Percentiles rank a stretch among this genome's conserved stretches.
These are phyloP conservation scores for Phaethornis superciliosus DNA, from an alignment of 2,113 vertebrate genomes.

Conservation along the genomic window DNA sequence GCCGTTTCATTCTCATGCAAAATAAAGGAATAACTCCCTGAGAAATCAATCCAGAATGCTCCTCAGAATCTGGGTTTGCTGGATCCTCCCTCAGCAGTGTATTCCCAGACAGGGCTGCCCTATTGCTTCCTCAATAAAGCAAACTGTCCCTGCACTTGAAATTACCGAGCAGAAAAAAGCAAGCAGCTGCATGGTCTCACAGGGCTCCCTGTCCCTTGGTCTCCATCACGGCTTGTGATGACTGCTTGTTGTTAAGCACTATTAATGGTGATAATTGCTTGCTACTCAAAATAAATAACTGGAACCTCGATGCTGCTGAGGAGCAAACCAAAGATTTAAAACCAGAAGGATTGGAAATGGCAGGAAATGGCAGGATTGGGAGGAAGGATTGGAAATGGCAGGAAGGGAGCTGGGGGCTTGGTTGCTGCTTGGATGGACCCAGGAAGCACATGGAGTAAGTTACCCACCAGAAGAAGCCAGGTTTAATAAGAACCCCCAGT, in stretches of 20 bases:
- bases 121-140: not conserved
- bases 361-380: too few relatives aligned
- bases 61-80: too few relatives aligned
- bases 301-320: not conserved
- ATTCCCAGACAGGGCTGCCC: not conserved
- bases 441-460: not conserved
- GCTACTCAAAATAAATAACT: not conserved
- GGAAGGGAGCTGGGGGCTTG: not conserved
- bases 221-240: not conserved
- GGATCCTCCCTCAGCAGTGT: not conserved
- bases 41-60: not conserved
- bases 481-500: not conserved
- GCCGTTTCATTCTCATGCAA: not conserved
- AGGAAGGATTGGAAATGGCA: too few relatives aligned
- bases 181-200: not conserved
- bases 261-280: not conserved
- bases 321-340: not conserved
- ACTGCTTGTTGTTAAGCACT: not conserved
- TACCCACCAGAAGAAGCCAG: not conserved
- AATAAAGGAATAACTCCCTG: not conserved
- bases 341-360: not conserved
- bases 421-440: not conserved
- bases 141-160: not conserved
- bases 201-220: not conserved
- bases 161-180: fast-evolving